A percentile compares a stretch with the other conserved stretches of the same genome.
Conservation (phyloP, 1,140 invertebrate species). For the Papilio xuthus region DNA sequence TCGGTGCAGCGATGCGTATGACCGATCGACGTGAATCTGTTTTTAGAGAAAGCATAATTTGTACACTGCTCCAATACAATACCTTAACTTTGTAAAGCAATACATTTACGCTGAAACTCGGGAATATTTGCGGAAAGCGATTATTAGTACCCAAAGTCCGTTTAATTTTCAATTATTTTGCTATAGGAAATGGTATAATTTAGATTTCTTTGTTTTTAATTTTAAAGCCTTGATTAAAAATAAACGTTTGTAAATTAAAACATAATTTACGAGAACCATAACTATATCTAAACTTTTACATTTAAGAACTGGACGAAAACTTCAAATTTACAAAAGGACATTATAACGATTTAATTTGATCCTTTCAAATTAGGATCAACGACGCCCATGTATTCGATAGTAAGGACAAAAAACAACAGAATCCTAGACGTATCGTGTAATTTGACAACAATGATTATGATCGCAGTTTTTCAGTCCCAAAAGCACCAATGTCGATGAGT, state of each 20-base stretch:
- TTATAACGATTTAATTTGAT: neutral
- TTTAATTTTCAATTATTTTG: too few relatives aligned
- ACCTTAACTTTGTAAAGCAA: neutral
- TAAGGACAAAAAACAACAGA: constrained; percentile 43
- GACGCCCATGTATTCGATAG: constrained; percentile 40
- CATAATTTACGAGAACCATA: neutral
- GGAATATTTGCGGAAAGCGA: neutral
- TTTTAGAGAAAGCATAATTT: neutral
- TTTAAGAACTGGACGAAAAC: neutral
- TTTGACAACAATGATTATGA: constrained; percentile 54
- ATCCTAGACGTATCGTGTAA: constrained; percentile 59
- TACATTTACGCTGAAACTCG: neutral
- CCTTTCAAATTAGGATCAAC: constrained; percentile 13
- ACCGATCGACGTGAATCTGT: constrained; percentile 29
- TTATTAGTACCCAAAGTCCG: too few relatives aligned
- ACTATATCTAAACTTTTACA: neutral
- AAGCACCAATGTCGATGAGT: constrained; percentile 57
- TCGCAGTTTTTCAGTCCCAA: constrained; percentile 60
- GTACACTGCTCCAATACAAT: neutral
- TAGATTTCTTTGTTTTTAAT: too few relatives aligned
- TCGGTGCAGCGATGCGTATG: constrained; percentile 47
- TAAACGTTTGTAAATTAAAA: too few relatives aligned
- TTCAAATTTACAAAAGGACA: neutral
- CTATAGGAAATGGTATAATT: too few relatives aligned
- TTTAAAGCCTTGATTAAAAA: too few relatives aligned